Evolutionary conservation across 92 coral and sea anemone species (phyloP).

Genomic region (Pocillopora meandrina): DNA sequence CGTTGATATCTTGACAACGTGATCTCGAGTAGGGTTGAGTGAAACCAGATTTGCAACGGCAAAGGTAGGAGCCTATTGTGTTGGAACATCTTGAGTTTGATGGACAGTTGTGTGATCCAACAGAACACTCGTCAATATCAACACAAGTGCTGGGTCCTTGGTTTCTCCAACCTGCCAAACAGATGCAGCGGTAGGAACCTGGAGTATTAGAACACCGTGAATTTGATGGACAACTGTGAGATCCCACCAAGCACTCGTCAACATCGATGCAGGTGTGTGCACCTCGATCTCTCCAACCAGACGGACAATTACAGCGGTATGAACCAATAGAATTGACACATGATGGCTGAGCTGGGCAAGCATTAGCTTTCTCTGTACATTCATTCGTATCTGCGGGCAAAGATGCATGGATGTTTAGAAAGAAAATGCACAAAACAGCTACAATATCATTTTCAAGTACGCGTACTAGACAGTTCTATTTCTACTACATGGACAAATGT

Average conservation of each 20-base stretch:
- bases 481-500: too few relatives aligned
- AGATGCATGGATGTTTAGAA: too few relatives aligned
- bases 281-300: conserved; percentile 46
- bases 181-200: conserved; percentile 45
- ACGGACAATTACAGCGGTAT: conserved; percentile 41
- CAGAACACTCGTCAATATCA: conserved; percentile 53
- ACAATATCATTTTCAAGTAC: too few relatives aligned
- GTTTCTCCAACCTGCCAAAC: background rate
- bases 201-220: conserved; percentile 36
- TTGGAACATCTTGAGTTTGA: conserved; percentile 1
- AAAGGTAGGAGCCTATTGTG: background rate
- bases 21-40: background rate
- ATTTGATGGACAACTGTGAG: conserved; percentile 34
- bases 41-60: conserved; percentile 47
- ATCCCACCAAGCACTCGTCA: conserved; percentile 30
- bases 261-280: conserved; percentile 41
- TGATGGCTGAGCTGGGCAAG: conserved; percentile 33
- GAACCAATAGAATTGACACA: conserved; percentile 55
- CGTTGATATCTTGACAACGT: conserved; percentile 45
- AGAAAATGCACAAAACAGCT: too few relatives aligned
- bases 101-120: conserved; percentile 50
- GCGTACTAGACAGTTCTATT: too few relatives aligned
- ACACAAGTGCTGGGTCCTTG: conserved; percentile 11
- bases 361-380: conserved; percentile 26
- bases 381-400: conserved; percentile 38